phyloP scores from a whole-genome alignment of 92 coral and sea anemone species.

The Epizoanthus ramosus region DNA sequence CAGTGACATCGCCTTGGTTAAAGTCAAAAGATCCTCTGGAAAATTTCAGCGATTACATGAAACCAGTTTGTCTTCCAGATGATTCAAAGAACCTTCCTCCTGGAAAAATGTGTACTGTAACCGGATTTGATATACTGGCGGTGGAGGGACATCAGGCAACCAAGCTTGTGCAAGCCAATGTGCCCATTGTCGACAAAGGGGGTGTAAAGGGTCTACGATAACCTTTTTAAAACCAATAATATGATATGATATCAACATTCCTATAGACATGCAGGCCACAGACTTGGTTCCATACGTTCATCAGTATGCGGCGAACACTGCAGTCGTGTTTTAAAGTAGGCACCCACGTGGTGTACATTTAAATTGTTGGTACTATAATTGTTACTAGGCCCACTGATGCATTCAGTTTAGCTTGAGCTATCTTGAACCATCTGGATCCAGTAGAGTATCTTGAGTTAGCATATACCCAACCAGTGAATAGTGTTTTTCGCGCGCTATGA shows the following conservation, averaged over 20 bases:
- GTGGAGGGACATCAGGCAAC: not conserved
- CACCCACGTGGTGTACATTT: too few species aligned
- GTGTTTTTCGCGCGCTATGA: too few species aligned
- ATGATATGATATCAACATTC: conserved; percentile 40
- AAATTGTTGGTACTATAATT: too few species aligned
- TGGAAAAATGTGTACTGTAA: conserved; percentile 54
- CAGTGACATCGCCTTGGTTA: conserved; percentile 53
- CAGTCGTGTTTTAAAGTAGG: too few species aligned
- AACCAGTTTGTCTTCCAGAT: conserved; percentile 63
- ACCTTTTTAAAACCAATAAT: conserved; percentile 34
- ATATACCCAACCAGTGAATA: too few species aligned
- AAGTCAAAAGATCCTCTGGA: conserved; percentile 52
- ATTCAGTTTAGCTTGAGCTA: too few species aligned
- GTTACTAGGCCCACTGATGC: too few species aligned
- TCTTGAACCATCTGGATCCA: too few species aligned
- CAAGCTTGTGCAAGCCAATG: conserved; percentile 39
- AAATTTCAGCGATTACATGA: conserved; percentile 46
- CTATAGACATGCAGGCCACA: too few species aligned
- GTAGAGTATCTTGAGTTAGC: too few species aligned
- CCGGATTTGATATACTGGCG: conserved; percentile 46
- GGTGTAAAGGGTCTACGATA: conserved; percentile 23
- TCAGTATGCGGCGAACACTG: too few species aligned
- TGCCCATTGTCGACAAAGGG: conserved; percentile 38
- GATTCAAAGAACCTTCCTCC: conserved; percentile 21
- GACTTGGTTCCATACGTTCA: too few species aligned